phyloP scores from a whole-genome alignment of 1,140 invertebrate genomes.

The Cydia amplana region DNA sequence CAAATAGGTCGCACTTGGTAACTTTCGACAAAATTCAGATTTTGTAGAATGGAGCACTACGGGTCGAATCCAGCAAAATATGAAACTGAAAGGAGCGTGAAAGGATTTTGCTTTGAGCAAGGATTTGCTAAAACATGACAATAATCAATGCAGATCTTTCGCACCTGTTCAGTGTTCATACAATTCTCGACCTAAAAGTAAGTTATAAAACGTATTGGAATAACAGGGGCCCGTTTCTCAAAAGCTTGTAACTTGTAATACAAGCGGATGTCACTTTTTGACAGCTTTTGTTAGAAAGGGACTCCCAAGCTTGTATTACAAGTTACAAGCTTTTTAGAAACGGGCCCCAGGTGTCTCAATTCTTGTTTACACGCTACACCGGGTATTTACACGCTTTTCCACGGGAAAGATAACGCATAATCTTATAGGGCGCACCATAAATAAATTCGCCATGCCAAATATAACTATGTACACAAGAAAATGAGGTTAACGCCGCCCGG shows the following conservation, averaged over 20 bases:
- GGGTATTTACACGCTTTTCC: background rate
- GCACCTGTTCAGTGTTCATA: too few species aligned
- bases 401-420: background rate
- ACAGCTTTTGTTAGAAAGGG: too few species aligned
- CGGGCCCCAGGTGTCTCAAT: background rate
- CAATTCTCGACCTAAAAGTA: too few species aligned
- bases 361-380: background rate
- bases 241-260: too few species aligned
- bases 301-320: too few species aligned
- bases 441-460: slow-evolving; percentile 13
- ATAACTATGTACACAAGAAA: slow-evolving; percentile 14
- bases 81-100: background rate
- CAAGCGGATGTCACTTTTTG: too few species aligned
- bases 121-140: too few species aligned
- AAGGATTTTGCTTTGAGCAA: too few species aligned
- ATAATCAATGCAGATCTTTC: too few species aligned
- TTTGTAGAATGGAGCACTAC: background rate
- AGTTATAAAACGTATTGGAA: background rate
- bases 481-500: slow-evolving; percentile 22
- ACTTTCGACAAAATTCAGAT: slow-evolving; percentile 7
- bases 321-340: too few species aligned
- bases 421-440: background rate
- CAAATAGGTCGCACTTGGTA: slow-evolving; percentile 5
- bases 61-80: background rate
- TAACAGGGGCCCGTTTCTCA: too few species aligned